Conservation (phyloP, 1,140 invertebrate genomes). For the Drosophila takahashii region DNA sequence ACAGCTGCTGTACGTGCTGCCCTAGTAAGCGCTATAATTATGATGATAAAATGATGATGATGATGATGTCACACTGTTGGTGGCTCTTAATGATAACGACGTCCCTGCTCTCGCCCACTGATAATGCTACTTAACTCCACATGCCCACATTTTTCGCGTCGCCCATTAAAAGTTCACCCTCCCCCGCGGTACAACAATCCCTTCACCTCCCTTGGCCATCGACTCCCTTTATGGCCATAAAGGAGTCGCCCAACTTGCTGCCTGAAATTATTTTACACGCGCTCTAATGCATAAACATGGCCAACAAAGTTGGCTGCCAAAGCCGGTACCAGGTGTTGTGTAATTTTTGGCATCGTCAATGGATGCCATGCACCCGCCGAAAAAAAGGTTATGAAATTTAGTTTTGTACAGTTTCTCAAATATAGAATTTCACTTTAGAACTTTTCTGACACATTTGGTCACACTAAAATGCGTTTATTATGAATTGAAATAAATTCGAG, state of each 20-base stretch:
- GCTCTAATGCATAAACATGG: constrained; percentile 78
- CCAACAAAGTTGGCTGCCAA: constrained; percentile 46
- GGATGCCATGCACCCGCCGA: constrained; percentile 2
- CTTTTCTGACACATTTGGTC: no score
- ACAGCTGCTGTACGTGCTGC: constrained; percentile 66
- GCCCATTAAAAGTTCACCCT: constrained; percentile 61
- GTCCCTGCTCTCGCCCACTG: constrained; percentile 32
- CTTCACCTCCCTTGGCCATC: neutral
- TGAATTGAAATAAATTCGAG: no score
- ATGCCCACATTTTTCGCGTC: constrained; percentile 72
- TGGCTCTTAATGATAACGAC: constrained; percentile 56
- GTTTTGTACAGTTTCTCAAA: no score
- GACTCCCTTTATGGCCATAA: constrained; percentile 72
- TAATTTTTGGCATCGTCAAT: constrained; percentile 20
- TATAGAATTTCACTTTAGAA: no score
- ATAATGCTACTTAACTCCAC: constrained; percentile 79
- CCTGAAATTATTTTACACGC: constrained; percentile 67
- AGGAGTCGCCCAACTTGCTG: constrained; percentile 63
- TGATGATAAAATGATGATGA: constrained; percentile 81
- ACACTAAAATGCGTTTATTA: no score
- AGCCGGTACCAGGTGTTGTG: constrained; percentile 55
- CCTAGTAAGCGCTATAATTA: constrained; percentile 75
- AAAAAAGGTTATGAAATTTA: constrained; percentile 25
- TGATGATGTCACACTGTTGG: constrained; percentile 56
- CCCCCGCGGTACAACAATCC: neutral